These are phyloP conservation scores for Orbicella faveolata DNA, from an alignment of 64 coral and sea anemone genomes.

Conservation along the genomic window DNA sequence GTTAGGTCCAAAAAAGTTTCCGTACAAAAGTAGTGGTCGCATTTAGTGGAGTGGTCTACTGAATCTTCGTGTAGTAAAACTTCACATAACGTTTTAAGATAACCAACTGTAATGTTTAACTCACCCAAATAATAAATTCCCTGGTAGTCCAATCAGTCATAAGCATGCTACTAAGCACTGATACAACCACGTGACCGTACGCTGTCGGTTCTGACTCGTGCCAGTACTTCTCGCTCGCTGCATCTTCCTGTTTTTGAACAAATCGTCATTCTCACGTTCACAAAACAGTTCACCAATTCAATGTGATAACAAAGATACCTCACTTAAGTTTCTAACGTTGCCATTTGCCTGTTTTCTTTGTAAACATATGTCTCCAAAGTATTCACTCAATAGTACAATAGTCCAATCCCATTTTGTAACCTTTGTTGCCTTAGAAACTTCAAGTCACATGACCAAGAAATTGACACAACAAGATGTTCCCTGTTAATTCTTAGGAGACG, in stretches of 20 bases:
- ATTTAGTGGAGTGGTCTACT: not conserved
- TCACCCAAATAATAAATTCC: constrained; percentile 89
- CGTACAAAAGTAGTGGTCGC: too few relatives aligned
- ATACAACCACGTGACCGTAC: constrained; percentile 74
- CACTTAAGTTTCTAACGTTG: too few relatives aligned
- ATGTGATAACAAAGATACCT: too few relatives aligned
- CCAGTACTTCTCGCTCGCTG: constrained; percentile 78
- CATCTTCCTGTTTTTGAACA: constrained; percentile 31
- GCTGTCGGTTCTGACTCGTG: constrained; percentile 61
- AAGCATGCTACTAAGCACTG: constrained; percentile 41
- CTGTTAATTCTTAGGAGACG: too few relatives aligned
- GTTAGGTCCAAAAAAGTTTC: too few relatives aligned
- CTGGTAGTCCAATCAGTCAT: constrained; percentile 77
- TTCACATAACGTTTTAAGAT: not conserved
- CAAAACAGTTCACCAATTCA: not conserved
- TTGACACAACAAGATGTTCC: too few relatives aligned
- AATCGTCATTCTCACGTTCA: not conserved
- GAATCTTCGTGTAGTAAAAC: not conserved
- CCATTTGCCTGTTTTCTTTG: too few relatives aligned
- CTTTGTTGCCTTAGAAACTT: too few relatives aligned
- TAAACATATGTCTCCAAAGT: too few relatives aligned
- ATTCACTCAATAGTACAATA: too few relatives aligned
- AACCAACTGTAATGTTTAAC: not conserved
- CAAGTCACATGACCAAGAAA: too few relatives aligned
- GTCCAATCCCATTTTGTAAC: too few relatives aligned